A percentile compares a stretch with the other conserved stretches of the same genome.
These are phyloP conservation scores for Hemithea aestivaria DNA, from an alignment of 2,888 invertebrate genomes.

Conservation along the genomic window DNA sequence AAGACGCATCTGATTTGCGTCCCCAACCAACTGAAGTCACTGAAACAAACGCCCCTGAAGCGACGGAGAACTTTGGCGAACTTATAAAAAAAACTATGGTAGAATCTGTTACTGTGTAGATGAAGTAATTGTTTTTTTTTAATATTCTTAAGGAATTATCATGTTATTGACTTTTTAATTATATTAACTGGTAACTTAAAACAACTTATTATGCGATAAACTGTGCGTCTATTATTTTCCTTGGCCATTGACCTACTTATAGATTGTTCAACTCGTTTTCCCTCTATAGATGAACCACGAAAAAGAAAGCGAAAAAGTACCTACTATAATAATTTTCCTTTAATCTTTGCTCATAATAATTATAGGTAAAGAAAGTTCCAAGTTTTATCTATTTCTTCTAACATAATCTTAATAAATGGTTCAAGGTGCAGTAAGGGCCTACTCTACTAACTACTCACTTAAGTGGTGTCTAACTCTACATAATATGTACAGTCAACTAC, in stretches of 20 bases:
- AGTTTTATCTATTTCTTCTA: no score
- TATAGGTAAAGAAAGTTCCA: no score
- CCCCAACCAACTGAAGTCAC: conserved; percentile 35
- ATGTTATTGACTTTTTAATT: conserved; percentile 69
- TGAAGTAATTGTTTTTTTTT: conserved; percentile 65
- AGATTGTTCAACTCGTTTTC: conserved; percentile 12
- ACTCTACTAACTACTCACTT: no score
- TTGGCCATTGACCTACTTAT: conserved; percentile 15
- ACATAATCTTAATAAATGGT: no score
- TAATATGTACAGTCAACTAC: no score
- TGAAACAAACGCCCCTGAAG: conserved; percentile 46
- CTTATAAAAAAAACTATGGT: conserved; percentile 96
- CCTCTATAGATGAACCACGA: no score
- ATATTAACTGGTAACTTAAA: conserved; percentile 54
- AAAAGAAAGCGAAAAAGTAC: no score
- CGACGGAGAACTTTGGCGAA: conserved; percentile 90
- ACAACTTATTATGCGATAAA: conserved; percentile 24
- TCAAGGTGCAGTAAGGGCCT: no score
- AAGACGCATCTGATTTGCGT: conserved; percentile 50
- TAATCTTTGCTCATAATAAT: no score
- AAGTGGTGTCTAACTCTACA: no score
- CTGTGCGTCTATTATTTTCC: conserved; percentile 18
- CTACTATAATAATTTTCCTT: no score
- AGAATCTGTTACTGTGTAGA: conserved; percentile 91
- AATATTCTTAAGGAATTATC: conserved; percentile 59